Evolutionary conservation across 2,888 invertebrate species (phyloP).

Genomic region (Amiota minor): DNA sequence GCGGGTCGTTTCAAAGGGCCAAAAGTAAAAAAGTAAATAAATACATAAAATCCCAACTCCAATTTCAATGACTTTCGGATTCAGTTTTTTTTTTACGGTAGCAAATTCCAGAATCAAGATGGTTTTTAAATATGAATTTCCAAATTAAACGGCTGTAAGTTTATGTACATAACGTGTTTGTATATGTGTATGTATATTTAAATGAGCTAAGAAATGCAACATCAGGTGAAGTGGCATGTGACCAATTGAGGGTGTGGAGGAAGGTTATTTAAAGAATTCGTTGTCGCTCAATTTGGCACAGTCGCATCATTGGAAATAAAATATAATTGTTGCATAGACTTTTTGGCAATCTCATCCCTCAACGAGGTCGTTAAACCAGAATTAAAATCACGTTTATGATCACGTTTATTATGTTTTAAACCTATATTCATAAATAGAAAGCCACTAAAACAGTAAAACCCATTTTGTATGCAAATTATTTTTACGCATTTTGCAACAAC

Average conservation of each 20-base stretch:
- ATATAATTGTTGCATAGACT: constrained; percentile 57
- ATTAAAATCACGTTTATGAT: constrained; percentile 38
- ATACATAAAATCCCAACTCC: constrained; percentile 1
- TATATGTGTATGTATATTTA: constrained; percentile 45
- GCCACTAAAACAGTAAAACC: constrained; percentile 18
- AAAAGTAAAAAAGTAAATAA: constrained; percentile 34
- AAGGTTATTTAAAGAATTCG: constrained; percentile 56
- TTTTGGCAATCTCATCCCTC: no score
- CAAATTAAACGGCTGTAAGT: constrained; percentile 46
- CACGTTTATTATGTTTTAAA: not conserved
- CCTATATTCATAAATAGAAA: constrained; percentile 9
- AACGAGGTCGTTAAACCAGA: constrained; percentile 15
- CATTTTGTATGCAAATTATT: constrained; percentile 66
- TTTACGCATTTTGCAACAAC: constrained; percentile 17
- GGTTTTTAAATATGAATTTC: constrained; percentile 48
- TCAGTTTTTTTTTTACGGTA: constrained; percentile 36
- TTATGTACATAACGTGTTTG: no score
- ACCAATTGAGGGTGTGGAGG: constrained; percentile 25
- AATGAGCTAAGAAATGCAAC: constrained; percentile 58
- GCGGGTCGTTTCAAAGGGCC: not conserved
- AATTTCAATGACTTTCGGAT: not conserved
- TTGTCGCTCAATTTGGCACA: constrained; percentile 69
- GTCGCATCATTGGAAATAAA: constrained; percentile 41
- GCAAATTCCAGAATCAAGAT: constrained; percentile 61
- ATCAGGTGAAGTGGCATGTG: constrained; percentile 33